Base-by-base conservation (phyloP, 2,888 invertebrate genomes). In the Archaeoteleia sp. region DNA sequence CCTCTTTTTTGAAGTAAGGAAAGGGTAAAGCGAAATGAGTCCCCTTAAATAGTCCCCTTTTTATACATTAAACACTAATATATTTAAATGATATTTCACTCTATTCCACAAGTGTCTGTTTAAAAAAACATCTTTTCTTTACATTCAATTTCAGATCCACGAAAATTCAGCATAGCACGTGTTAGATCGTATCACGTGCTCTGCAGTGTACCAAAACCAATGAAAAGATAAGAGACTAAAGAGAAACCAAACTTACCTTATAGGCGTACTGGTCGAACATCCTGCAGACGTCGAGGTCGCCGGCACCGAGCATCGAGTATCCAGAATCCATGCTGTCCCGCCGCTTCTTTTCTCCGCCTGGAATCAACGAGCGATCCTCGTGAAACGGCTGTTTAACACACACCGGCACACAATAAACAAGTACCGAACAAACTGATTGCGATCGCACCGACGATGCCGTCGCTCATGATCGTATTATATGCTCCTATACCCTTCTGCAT, bases 241-340 rank as follows among this genome's bases (percentile, higher is more conserved):
- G 23, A 23, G 23, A 6, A 20, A 23, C 10, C 2, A 13, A 78
- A n/a, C 83, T 82, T 85, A 90, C 90, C 90, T 90, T 90, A 85
- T 90, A 89, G 74, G 89, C 86, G 84, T 89, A 90, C 86, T 90
- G 90, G 83, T 90, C 90, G 81, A 90, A 90, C 90, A 90, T 90
- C 83, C 89, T 88, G 87, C 88, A 88, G 78, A 89, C 88, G 72
- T 87, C 87, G 73, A 87, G 84, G 83, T 89, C 89, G 85, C 87
- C 87, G 85, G 87, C 87, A 81, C 86, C 87, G 75, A 89, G 88
- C 83, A 89, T 88, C 86, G 89, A 88, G 83, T 90, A 90, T 79
- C 89, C 89, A 77, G 89, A 88, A 86, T 90, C 90, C 89, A 89
- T 89, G 85, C 86, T 87, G 83, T 87, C 87, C 67, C 77, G 72